phyloP scores from a whole-genome alignment of 2,888 invertebrate genomes.

The Magallana nippona region DNA sequence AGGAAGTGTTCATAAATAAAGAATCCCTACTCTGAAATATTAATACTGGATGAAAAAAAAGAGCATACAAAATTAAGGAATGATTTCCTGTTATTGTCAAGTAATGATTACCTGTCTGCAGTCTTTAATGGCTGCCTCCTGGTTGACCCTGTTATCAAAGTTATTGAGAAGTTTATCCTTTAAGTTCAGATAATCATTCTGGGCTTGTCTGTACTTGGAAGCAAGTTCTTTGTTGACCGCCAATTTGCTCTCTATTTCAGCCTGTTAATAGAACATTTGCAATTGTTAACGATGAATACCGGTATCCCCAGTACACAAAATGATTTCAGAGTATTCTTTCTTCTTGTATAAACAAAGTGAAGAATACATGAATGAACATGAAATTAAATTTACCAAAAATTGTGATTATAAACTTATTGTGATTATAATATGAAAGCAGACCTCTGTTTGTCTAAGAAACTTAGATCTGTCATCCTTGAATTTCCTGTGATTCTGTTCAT shows the following conservation, averaged over 20 bases:
- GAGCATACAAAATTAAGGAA: too few relatives aligned
- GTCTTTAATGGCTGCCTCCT: slow-evolving; percentile 75
- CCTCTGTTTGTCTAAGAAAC: slow-evolving; percentile 64
- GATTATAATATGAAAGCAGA: slow-evolving; percentile 43
- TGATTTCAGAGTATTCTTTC: too few relatives aligned
- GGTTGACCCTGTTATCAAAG: slow-evolving; percentile 74
- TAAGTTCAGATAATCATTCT: slow-evolving; percentile 69
- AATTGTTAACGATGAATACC: neutral
- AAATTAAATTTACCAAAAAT: neutral
- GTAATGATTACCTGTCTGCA: slow-evolving; percentile 70
- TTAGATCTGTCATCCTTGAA: slow-evolving; percentile 64
- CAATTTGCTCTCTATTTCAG: slow-evolving; percentile 57
- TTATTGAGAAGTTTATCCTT: slow-evolving; percentile 73
- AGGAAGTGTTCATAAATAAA: too few relatives aligned
- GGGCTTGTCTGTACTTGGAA: slow-evolving; percentile 72
- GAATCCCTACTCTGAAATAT: neutral
- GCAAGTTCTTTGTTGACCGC: slow-evolving; percentile 72
- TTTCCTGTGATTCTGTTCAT: slow-evolving; percentile 65
- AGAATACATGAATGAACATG: too few relatives aligned
- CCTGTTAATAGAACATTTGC: slow-evolving; percentile 50
- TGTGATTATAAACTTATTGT: neutral
- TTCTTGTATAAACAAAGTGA: too few relatives aligned
- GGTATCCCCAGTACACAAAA: neutral
- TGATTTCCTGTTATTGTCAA: neutral
- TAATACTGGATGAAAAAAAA: neutral